Evolutionary conservation across 1,140 invertebrate genomes (phyloP), one percentile per base, ranked within the genome.

Genomic region (Oryctes rhinoceros): DNA sequence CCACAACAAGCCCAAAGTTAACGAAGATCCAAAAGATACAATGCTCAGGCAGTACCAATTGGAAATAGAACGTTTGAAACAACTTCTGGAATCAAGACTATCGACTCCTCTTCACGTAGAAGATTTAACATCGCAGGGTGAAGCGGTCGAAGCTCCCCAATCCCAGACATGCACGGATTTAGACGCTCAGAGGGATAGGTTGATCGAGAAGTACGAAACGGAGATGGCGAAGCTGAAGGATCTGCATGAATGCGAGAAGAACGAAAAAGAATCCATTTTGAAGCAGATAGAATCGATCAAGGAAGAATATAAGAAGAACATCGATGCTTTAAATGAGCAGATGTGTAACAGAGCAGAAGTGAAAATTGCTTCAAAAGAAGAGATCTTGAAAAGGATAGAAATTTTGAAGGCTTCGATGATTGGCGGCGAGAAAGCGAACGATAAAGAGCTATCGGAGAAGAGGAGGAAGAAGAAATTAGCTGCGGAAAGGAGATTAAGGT

Each of bases 1-100:
- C n/a, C 81, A 82, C 18, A 86, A 85, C 74, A 79, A 59, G 47
- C 78, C 84, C 4, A 81, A 47, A 20, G 77, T 81, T 13, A 85
- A 84, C 71, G 49, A 81, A n/a, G 91, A 98, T 88, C 97, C 97
- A 0, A 98, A 98, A 88, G 97, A 98, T 85, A 94, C 96, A 4
- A 90, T 97, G 82, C 88, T 98, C 0, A 88, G 95, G 35, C 92
- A 98, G 85, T 98, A 97, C 86, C 96, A 98, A 85, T 90, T 96
- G 82, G 96, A 97, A 87, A 94, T 97, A 39, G 90, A 95, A 76
- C 90, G 93, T 78, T 88, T 98, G 2, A 91, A 91, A 80, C 91
- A 91, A 81, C 88, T 97, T 78, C 88, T 97, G 0, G 90, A 92
- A 71, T 80, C 78, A 65, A 85, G 80, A 83, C 83, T 80, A 82